Evolutionary conservation across 1,140 invertebrate species (phyloP), one percentile per base, ranked within the genome.

Genomic region (Asbolus verrucosus): DNA sequence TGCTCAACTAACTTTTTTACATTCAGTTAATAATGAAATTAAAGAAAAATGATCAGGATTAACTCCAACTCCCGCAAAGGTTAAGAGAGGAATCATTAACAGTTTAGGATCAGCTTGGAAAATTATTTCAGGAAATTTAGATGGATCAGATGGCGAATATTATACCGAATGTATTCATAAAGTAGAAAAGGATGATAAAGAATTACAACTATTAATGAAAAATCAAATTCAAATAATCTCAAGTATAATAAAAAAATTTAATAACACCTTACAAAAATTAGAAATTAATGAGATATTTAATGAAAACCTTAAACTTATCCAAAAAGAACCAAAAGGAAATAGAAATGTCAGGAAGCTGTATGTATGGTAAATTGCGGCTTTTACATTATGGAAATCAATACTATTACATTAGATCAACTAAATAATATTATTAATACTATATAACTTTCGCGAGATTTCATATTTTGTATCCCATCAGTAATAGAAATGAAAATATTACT

Each of bases 111-210:
- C 59, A 13, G 38, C 73, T 24, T 73, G 33, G 19, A 73, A 75
- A 69, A 9, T 54, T 1, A 71, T 75, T 9, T 41, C 73, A 6
- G 73, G 71, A 61, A 74, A 73, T 38, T 43, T 67, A 62, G 73
- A 73, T 24, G 38, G 59, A n/a, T 63, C 71, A 3, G 68, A 75
- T 36, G 71, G 73, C 2, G 60, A 73, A 66, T 75, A 73, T 60
- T 73, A 65, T 43, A 59, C 70, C 61, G 27, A 68, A 6, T 73
- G 71, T 21, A 75, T 75, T 6, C 30, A 73, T 8, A 70, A 66
- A 73, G 2, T 73, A 8, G 62, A 19, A 24, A 70, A 62, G 2
- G 69, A 73, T 13, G 68, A 73, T 60, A 1, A 30, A n/a, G 21
- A 73, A 54, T 15, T 73, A 8, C 62, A 74, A 70, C 66, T 69